Conservation (phyloP, 2,113 vertebrate genomes). For the Lichenostomus cassidix region DNA sequence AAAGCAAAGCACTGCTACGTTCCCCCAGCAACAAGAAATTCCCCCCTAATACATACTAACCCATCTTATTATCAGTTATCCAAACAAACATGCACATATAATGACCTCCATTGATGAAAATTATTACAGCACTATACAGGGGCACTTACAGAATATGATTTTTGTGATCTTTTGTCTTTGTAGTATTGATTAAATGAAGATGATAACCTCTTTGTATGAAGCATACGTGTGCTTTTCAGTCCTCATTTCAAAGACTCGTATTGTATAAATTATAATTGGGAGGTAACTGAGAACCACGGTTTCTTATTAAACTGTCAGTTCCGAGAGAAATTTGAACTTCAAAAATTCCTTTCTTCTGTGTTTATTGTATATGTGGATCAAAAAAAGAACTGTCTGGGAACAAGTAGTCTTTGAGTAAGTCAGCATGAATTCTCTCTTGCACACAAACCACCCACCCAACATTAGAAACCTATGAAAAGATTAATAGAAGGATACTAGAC, state of each 20-base stretch:
- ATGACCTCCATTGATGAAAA: neutral
- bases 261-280: constrained; percentile 52
- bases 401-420: constrained; percentile 14
- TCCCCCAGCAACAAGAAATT: neutral
- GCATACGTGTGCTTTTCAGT: neutral
- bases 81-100: neutral
- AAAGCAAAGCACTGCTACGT: neutral
- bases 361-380: constrained; percentile 51
- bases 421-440: constrained; percentile 20
- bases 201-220: neutral
- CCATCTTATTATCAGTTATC: neutral
- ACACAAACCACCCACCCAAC: constrained; percentile 1
- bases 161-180: constrained; percentile 38
- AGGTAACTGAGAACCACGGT: neutral
- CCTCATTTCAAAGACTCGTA: neutral
- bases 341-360: constrained; percentile 52
- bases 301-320: constrained; percentile 25
- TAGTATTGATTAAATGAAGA: constrained; percentile 26
- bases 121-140: neutral
- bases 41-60: neutral
- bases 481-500: constrained; percentile 15
- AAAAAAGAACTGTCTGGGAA: neutral
- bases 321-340: constrained; percentile 16
- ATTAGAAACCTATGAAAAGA: constrained; percentile 29
- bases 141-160: neutral